These are phyloP conservation scores for Catostylus mosaicus DNA, from an alignment of 30 jellyfish, hydroid and myxozoan genomes.

Conservation along the genomic window DNA sequence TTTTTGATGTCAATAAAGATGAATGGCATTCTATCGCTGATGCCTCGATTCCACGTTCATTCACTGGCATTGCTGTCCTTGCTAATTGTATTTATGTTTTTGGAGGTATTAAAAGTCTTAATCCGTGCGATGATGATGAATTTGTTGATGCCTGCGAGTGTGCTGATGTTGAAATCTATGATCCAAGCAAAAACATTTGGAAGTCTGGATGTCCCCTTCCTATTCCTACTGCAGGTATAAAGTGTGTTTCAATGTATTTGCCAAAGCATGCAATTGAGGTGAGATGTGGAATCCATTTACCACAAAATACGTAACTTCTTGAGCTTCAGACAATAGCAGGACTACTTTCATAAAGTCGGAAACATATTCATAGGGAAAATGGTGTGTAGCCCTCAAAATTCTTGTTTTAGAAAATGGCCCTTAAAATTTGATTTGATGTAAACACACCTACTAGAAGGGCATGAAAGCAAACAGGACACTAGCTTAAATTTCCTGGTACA, in stretches of 20 bases:
- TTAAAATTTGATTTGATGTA: no score
- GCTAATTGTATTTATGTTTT: slow-evolving; percentile 68
- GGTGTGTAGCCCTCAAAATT: no score
- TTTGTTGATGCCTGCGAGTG: slow-evolving; percentile 96
- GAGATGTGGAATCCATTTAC: slow-evolving; percentile 81
- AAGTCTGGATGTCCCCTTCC: slow-evolving; percentile 83
- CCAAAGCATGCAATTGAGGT: slow-evolving; percentile 71
- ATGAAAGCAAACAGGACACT: no score
- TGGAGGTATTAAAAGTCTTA: slow-evolving; percentile 89
- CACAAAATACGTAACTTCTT: slow-evolving; percentile 11
- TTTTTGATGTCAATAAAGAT: slow-evolving; percentile 80
- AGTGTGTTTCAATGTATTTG: slow-evolving; percentile 63
- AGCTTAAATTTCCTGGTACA: no score
- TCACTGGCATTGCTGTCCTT: slow-evolving; percentile 72
- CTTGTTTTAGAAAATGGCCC: no score
- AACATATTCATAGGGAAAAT: no score
- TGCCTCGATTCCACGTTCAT: slow-evolving; percentile 85
- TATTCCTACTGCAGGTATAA: slow-evolving; percentile 82
- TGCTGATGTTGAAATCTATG: slow-evolving; percentile 87
- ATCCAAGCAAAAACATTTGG: slow-evolving; percentile 57
- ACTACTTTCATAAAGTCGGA: no score
- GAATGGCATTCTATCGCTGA: slow-evolving; percentile 94
- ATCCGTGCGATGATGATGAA: slow-evolving; percentile 74
- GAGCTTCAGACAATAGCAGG: no score
- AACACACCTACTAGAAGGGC: no score